These are phyloP conservation scores for Exaiptasia diaphana DNA, from an alignment of 64 coral and sea anemone species.

Conservation along the genomic window DNA sequence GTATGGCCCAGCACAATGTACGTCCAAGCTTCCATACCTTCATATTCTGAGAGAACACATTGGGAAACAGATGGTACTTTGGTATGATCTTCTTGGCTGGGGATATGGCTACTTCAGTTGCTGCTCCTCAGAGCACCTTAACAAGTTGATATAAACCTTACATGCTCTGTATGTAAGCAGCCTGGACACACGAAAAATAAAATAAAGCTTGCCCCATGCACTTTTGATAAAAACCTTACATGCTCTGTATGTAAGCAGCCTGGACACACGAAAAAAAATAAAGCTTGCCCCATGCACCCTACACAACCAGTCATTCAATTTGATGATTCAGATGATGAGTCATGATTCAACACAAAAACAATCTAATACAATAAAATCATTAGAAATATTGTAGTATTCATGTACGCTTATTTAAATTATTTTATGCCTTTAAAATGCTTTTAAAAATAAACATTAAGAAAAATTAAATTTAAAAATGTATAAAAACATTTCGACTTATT, in stretches of 20 bases:
- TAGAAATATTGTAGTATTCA: too few relatives aligned
- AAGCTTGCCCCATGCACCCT: neutral
- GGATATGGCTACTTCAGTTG: slow-evolving; percentile 3
- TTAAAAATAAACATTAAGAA: too few relatives aligned
- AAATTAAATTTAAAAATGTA: too few relatives aligned
- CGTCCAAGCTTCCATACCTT: neutral
- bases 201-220: neutral
- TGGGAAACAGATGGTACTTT: neutral
- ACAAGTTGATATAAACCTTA: neutral
- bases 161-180: neutral
- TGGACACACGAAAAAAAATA: slow-evolving; percentile 2
- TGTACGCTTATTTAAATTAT: too few relatives aligned
- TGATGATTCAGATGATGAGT: slow-evolving; percentile 20
- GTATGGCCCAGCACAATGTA: slow-evolving; percentile 16
- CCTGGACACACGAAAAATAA: neutral
- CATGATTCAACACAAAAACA: too few relatives aligned
- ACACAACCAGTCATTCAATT: neutral
- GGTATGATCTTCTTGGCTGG: neutral
- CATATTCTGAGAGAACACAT: neutral
- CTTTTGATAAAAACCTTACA: neutral
- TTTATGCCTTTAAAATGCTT: too few relatives aligned
- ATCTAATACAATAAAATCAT: too few relatives aligned
- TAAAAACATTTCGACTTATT: too few relatives aligned
- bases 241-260: neutral
- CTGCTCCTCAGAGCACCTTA: neutral